phyloP scores from a whole-genome alignment of 2,113 vertebrate species.

The Tachycineta bicolor region DNA sequence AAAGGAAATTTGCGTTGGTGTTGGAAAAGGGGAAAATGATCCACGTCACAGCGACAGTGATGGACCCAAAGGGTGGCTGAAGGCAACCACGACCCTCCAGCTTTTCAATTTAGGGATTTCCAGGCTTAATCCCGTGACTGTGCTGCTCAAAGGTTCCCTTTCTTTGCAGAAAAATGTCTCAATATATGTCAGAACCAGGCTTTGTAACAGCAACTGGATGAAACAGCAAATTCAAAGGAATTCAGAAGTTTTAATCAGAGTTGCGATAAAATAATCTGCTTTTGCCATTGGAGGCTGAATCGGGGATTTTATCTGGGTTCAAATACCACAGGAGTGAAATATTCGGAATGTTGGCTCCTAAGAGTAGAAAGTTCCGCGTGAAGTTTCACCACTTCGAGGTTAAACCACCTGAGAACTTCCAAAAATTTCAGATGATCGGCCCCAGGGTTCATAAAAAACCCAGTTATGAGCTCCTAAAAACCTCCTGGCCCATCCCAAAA shows the following conservation, averaged over 20 bases:
- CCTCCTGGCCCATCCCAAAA: background rate
- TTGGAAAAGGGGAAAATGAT: background rate
- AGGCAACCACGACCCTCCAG: background rate
- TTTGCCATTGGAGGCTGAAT: background rate
- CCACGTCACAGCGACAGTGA: rapidly evolving
- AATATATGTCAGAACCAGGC: rapidly evolving
- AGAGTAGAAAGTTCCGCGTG: background rate
- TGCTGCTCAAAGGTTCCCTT: rapidly evolving
- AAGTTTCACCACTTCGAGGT: background rate
- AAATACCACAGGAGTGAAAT: background rate
- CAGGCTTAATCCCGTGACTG: background rate
- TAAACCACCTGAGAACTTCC: background rate
- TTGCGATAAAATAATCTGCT: background rate
- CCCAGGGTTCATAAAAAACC: background rate
- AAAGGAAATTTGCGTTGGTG: background rate
- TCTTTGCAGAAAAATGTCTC: background rate
- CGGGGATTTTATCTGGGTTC: background rate
- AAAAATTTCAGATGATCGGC: background rate
- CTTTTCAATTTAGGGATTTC: background rate
- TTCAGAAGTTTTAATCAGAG: background rate
- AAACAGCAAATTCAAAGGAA: background rate
- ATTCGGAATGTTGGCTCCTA: background rate
- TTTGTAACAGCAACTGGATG: background rate
- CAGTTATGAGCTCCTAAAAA: background rate
- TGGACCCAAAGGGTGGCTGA: background rate